Base-by-base conservation (phyloP, 1,140 invertebrate species). In the Littorina saxatilis region DNA sequence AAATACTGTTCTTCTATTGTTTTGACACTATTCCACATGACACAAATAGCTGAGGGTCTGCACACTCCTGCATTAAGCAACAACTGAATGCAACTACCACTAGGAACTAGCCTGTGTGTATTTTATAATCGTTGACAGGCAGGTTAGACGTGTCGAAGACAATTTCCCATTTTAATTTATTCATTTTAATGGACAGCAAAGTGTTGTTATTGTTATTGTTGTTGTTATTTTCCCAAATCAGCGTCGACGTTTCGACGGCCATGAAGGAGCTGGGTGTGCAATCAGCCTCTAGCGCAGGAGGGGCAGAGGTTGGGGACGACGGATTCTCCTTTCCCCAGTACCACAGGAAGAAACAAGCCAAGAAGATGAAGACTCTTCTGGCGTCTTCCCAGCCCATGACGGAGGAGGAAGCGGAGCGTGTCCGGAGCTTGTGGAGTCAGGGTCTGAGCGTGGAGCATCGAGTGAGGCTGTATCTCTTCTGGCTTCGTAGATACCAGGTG, bases 401-500 rank as follows among this genome's bases (percentile, higher is more conserved):
- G 27, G 84, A 84, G 74, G 81, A 83, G 15, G 87, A 88, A 79
- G 82, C 81, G n/a, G 15, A 17, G 9, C 32, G 32, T 9, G 50
- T 87, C 20, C 35, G 3, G 23, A 81, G 91, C 75, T 78, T 92
- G 5, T 91, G 90, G 89, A 83, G 76, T 27, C 76, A 55, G 2
- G 32, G n/a, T 13, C 32, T 92, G 15, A 50, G 80, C 7, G 43
- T 84, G 13, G 70, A 78, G 29, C 75, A 92, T 15, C 87, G 91
- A 72, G 92, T 91, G 89, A 78, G 87, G 52, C 83, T 93, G 15
- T 92, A 92, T 80, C 80, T 85, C 43, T 87, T 84, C 55, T 93
- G 92, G 92, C 58, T 89, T 13, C 55, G 81, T 29, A 82, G 82
- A 37, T 87, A 89, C 79, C 50, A 76, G 55, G 50, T 83, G 82